Evolutionary conservation across 2,888 invertebrate genomes (phyloP).

Genomic region (Steromphala cineraria): DNA sequence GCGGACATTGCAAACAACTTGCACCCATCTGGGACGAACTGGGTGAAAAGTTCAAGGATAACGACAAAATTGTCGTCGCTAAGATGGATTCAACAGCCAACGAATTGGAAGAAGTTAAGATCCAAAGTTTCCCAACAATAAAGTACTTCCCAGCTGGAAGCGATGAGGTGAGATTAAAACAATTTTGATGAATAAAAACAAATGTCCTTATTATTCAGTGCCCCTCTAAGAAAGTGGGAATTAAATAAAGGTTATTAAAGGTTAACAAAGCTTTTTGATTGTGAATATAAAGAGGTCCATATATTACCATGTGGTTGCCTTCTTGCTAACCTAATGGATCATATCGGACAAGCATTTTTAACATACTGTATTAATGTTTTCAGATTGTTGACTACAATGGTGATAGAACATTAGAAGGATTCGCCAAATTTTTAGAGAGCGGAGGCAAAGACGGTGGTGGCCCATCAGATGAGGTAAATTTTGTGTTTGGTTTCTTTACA

Average conservation of each 20-base stretch:
- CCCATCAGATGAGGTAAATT: slow-evolving; percentile 58
- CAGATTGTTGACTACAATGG: slow-evolving; percentile 91
- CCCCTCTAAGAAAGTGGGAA: background rate
- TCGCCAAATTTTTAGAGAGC: slow-evolving; percentile 94
- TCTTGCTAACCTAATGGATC: too few relatives aligned
- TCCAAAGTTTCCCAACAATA: slow-evolving; percentile 85
- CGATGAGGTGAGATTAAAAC: slow-evolving; percentile 81
- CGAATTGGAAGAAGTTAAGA: slow-evolving; percentile 96
- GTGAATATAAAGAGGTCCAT: too few relatives aligned
- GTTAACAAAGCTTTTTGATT: too few relatives aligned
- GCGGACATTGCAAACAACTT: slow-evolving; percentile 97
- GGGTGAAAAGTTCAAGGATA: slow-evolving; percentile 92
- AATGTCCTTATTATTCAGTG: background rate
- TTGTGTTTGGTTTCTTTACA: too few relatives aligned
- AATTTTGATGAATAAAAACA: too few relatives aligned
- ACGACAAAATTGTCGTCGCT: slow-evolving; percentile 89
- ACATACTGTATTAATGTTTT: background rate
- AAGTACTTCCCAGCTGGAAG: slow-evolving; percentile 91
- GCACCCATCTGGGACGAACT: slow-evolving; percentile 97
- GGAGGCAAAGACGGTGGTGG: slow-evolving; percentile 86
- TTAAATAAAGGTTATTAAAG: too few relatives aligned
- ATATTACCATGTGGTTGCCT: too few relatives aligned
- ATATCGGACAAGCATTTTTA: too few relatives aligned
- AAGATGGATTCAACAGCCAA: slow-evolving; percentile 99
- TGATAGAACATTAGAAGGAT: slow-evolving; percentile 93